A percentile compares a stretch with the other conserved stretches of the same genome.
Evolutionary conservation across 2,113 vertebrate genomes (phyloP).

Genomic region (Stomatorhinus ivindoensis): DNA sequence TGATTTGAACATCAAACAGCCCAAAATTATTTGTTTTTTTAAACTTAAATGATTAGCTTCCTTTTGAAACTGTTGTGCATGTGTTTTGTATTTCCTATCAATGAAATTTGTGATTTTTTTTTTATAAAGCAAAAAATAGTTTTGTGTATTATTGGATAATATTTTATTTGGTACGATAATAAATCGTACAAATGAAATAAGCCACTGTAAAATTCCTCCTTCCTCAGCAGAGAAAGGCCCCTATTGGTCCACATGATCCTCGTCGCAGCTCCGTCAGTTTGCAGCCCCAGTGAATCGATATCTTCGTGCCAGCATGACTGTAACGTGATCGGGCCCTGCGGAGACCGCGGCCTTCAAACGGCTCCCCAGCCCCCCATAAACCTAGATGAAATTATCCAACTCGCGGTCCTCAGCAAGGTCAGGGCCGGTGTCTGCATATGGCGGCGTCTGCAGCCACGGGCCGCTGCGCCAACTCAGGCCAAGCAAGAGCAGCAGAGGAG

Average conservation of each 20-base stretch:
- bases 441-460: constrained; percentile 37
- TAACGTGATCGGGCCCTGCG: constrained; percentile 43
- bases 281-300: background rate
- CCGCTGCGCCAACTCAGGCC: constrained; percentile 15
- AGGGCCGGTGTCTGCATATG: constrained; percentile 40
- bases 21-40: background rate
- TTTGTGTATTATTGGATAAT: background rate
- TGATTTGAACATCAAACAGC: background rate
- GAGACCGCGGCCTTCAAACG: constrained; percentile 32
- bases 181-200: background rate
- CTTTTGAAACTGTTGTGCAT: background rate
- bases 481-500: background rate
- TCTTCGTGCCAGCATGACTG: background rate
- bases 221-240: background rate
- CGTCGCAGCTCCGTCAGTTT: background rate
- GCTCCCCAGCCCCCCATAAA: constrained; percentile 45
- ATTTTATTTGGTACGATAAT: background rate
- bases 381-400: constrained; percentile 40
- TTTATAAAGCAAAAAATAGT: background rate
- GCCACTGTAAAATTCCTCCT: background rate
- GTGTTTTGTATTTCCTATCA: background rate
- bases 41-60: background rate
- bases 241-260: background rate
- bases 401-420: constrained; percentile 36
- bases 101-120: background rate